Percentiles rank a stretch among this genome's conserved stretches.
These are phyloP conservation scores for Columbina picui DNA, from an alignment of 2,113 vertebrate genomes.

Conservation along the genomic window DNA sequence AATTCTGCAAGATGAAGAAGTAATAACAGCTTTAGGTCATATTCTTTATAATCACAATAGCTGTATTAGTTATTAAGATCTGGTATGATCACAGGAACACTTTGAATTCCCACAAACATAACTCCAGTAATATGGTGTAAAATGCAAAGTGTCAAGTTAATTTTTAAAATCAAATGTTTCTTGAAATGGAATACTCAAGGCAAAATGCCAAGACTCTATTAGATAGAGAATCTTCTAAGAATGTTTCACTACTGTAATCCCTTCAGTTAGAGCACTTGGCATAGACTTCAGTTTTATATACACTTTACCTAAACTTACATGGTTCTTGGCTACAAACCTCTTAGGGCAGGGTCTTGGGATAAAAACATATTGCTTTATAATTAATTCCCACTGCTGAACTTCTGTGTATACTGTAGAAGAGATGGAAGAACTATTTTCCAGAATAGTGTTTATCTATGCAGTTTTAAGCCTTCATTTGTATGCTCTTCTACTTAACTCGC, in stretches of 20 bases:
- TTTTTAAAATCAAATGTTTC: background rate
- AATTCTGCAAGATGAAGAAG: background rate
- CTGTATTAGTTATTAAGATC: background rate
- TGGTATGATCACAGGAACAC: background rate
- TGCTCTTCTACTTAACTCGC: background rate
- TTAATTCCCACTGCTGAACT: background rate
- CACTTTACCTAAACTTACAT: background rate
- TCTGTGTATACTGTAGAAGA: background rate
- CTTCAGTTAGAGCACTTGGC: background rate
- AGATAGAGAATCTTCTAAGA: background rate
- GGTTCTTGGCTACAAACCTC: background rate
- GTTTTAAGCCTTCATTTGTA: background rate
- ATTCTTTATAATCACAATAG: background rate
- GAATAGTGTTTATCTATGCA: background rate
- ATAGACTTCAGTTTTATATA: background rate
- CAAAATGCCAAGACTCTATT: conserved; percentile 1
- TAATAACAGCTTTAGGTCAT: background rate
- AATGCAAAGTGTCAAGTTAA: background rate
- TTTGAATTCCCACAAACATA: background rate
- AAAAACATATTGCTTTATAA: background rate
- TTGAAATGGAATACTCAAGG: background rate
- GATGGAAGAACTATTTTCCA: background rate
- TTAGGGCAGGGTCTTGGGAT: background rate
- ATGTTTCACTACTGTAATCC: background rate
- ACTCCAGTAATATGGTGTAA: background rate